Percentiles rank a stretch among this genome's conserved stretches.
Evolutionary conservation across 2,888 invertebrate genomes (phyloP).

Genomic region (Stegophylla sp.): DNA sequence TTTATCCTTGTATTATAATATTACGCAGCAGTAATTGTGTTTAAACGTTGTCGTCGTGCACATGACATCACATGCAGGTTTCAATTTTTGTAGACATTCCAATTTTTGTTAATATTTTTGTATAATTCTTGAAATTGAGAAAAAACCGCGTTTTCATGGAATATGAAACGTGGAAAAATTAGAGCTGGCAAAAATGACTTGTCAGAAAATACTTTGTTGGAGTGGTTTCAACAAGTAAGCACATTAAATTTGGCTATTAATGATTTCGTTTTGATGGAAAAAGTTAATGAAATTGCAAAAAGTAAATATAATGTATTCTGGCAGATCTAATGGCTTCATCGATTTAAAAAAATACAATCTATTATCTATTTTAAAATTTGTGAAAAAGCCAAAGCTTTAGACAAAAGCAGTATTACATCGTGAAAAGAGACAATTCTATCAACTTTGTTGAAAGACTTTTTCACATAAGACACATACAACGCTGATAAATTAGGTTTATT

Average conservation of each 20-base stretch:
- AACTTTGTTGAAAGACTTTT: conserved; percentile 61
- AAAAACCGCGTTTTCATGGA: too few relatives aligned
- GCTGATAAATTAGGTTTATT: conserved; percentile 63
- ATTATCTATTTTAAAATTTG: conserved; percentile 8
- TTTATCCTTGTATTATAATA: too few relatives aligned
- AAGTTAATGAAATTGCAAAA: not conserved
- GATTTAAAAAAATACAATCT: not conserved
- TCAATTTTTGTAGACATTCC: too few relatives aligned
- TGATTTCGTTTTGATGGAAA: not conserved
- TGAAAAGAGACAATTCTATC: conserved; percentile 52
- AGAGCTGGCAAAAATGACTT: too few relatives aligned
- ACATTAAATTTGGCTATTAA: not conserved
- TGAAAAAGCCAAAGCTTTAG: conserved; percentile 1
- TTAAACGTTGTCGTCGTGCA: too few relatives aligned
- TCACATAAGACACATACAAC: conserved; percentile 62
- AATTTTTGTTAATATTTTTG: too few relatives aligned
- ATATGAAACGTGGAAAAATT: too few relatives aligned
- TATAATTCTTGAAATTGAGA: too few relatives aligned
- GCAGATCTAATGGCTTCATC: not conserved
- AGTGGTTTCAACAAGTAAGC: too few relatives aligned
- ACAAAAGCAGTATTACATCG: not conserved
- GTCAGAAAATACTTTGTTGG: too few relatives aligned
- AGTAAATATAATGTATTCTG: not conserved
- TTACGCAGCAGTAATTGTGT: too few relatives aligned
- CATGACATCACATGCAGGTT: too few relatives aligned